Evolutionary conservation across 2,797 vertebrate genomes (phyloP).

Genomic region (Carduelis carduelis): DNA sequence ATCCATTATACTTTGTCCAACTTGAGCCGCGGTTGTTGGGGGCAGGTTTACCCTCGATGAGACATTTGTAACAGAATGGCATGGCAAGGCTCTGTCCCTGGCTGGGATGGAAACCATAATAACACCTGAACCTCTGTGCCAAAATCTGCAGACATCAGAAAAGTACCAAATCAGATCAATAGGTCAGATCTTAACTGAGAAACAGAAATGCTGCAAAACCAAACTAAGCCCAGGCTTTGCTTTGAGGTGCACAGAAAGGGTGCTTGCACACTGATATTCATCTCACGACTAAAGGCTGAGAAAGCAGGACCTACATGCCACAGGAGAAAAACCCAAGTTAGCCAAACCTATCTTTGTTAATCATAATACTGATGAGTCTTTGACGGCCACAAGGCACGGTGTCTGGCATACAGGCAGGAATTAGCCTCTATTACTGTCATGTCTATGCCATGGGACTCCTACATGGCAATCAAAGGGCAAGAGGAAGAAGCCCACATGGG

Average conservation of each 20-base stretch:
- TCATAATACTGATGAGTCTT: not conserved
- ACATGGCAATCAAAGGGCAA: not conserved
- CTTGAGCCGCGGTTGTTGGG: not conserved
- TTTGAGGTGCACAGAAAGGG: not conserved
- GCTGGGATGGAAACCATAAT: not conserved
- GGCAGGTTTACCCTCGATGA: not conserved
- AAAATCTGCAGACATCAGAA: not conserved
- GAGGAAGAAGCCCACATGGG: not conserved
- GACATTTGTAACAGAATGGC: not conserved
- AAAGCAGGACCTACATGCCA: not conserved
- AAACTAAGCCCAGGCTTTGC: not conserved
- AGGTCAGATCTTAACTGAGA: not conserved
- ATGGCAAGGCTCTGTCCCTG: not conserved
- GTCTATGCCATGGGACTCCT: not conserved
- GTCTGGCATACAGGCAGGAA: not conserved
- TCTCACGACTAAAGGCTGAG: not conserved
- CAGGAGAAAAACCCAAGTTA: not conserved
- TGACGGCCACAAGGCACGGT: rapidly evolving
- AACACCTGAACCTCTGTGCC: not conserved
- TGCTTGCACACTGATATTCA: not conserved
- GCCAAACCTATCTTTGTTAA: not conserved
- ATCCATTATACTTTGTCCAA: not conserved
- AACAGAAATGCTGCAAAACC: not conserved
- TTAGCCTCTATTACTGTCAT: not conserved
- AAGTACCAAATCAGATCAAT: not conserved